Base-by-base conservation (phyloP, 2,113 vertebrate genomes). In the Hippopotamus amphibius region DNA sequence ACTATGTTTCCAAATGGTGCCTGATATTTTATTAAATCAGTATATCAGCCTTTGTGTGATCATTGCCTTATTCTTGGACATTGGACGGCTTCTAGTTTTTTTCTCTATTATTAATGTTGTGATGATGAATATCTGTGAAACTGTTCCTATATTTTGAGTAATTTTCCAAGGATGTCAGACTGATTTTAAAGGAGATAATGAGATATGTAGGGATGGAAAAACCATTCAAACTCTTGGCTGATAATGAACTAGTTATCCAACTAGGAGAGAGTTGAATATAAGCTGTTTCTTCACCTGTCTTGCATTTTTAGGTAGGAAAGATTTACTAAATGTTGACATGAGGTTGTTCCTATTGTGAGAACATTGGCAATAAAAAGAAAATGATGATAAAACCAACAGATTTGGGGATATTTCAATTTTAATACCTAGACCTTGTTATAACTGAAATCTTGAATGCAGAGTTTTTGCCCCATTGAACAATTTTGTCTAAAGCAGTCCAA, bases 351-450 rank as follows among this genome's bases (percentile, higher is more conserved):
- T 87, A 57, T 80, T 96, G 61, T 83, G 43, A 87, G 28, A 68
- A 82, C 37, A 86, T n/a, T 89, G 61, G 22, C 15, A 90, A 83
- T 80, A 83, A 26, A 79, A 91, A 57, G 6, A 33, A 76, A 87
- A 76, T 66, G 66, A 12, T 53, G 71, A 95, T 85, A 80, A 81
- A 86, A 69, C 17, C 19, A 82, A 80, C 13, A 96, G 24, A 95
- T 63, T 79, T 48, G 89, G 66, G 66, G 22, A 81, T 88, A 85
- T 89, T 97, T 97, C 57, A 92, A 30, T 81, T 91, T 72, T 81
- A 61, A 19, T 37, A 68, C 26, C 77, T 46, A 87, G 81, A 84
- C 17, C 83, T 24, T 43, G 16, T 92, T 59, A 83, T 83, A 79
- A 95, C 24, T 50, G 3, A 48, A 96, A 94, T 43, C 46, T 95